phyloP scores from a whole-genome alignment of 2,797 vertebrate genomes.

The Helostoma temminkii region DNA sequence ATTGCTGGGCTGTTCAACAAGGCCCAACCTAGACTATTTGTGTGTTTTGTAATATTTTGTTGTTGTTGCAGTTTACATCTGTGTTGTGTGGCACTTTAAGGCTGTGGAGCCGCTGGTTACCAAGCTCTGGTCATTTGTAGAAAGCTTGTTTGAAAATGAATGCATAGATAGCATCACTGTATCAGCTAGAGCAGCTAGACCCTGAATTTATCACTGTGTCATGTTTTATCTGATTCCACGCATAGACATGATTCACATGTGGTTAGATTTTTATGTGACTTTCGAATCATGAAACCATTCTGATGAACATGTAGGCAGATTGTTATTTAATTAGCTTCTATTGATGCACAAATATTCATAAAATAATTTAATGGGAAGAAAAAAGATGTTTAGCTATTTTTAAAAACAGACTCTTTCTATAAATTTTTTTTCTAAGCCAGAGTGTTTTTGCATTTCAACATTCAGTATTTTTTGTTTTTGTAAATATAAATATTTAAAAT shows the following conservation, averaged over 20 bases:
- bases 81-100: neutral
- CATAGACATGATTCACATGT: constrained; percentile 9
- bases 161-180: neutral
- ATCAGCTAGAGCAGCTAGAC: neutral
- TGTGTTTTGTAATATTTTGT: neutral
- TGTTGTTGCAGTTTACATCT: neutral
- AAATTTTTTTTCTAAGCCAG: too few relatives aligned
- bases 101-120: neutral
- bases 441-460: too few relatives aligned
- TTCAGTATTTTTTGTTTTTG: too few relatives aligned
- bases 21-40: neutral
- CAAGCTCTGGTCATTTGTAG: neutral
- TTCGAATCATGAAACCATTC: neutral
- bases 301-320: too few relatives aligned
- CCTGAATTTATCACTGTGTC: constrained; percentile 9
- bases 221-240: constrained; percentile 6
- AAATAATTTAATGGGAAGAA: too few relatives aligned
- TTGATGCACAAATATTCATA: neutral
- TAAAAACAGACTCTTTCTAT: too few relatives aligned
- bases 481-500: too few relatives aligned
- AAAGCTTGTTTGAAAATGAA: too few relatives aligned
- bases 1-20: neutral
- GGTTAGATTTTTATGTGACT: constrained; percentile 2
- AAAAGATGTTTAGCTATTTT: too few relatives aligned
- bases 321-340: neutral